Evolutionary conservation across 2,888 invertebrate genomes (phyloP), one percentile per base, ranked within the genome.

Genomic region (Ormyrus labotus): DNA sequence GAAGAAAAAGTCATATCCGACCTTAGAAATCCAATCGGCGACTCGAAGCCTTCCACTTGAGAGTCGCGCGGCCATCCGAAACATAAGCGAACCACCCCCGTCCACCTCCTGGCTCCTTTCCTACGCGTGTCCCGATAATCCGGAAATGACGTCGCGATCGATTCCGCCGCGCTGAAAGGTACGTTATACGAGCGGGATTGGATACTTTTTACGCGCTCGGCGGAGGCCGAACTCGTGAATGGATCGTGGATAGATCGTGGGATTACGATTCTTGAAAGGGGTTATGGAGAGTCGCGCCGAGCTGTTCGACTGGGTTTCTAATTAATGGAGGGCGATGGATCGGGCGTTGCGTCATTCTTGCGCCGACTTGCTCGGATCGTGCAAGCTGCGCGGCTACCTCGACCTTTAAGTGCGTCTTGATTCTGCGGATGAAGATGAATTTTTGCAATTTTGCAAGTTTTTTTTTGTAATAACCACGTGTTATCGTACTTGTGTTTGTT

Each of bases 1-100:
- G 48, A 13, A 48, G 57, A 10, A 63, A 70, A 48, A 50, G 60
- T 50, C 4, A 9, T 73, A 71, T 87, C 87, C 87, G 86, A 90
- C 90, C 89, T 90, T 90, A 87, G 87, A 86, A 83, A 90, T 87
- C 87, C 89, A 88, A 84, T 88, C 86, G 86, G 80, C 87, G 88
- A 87, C 86, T 78, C 85, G 86, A 77, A 87, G 88, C 86, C 88
- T 87, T 83, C 34, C 34, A 3, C 34, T 34, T 2, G 34, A 2
- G 0, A 34, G 34, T 34, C 86, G 88, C 81, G 85, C 85, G 85
- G 86, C 85, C 85, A 86, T 85, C 85, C 88, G 88, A 87, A 88
- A 88, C 89, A 90, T 89, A 87, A 89, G 87, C 13, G 34, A 34
- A 7, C 48, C 9, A 11, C 34, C 19, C n/a, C 50, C 47, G n/a